phyloP scores from a whole-genome alignment of 2,888 invertebrate genomes.

The Empis livida region DNA sequence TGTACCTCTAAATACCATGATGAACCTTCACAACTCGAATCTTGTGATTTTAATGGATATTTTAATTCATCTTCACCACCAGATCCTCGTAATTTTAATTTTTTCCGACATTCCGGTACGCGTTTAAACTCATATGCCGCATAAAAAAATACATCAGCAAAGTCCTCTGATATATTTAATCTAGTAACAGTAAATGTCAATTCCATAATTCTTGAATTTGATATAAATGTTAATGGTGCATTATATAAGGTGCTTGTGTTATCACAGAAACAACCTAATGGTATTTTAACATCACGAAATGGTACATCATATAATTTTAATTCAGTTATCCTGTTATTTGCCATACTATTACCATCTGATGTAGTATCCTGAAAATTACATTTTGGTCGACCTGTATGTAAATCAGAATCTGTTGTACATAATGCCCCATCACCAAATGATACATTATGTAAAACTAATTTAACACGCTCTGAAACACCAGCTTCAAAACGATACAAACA shows the following conservation, averaged over 20 bases:
- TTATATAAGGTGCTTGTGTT: slow-evolving; percentile 46
- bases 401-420: slow-evolving; percentile 58
- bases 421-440: slow-evolving; percentile 53
- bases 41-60: slow-evolving; percentile 46
- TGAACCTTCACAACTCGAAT: slow-evolving; percentile 33
- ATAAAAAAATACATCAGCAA: slow-evolving; percentile 65
- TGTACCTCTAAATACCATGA: slow-evolving; percentile 72
- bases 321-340: slow-evolving; percentile 38
- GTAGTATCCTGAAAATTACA: slow-evolving; percentile 36
- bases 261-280: slow-evolving; percentile 69
- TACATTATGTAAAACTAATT: slow-evolving; percentile 54
- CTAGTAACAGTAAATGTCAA: slow-evolving; percentile 60
- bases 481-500: slow-evolving; percentile 68
- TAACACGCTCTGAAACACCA: slow-evolving; percentile 49
- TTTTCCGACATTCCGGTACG: slow-evolving; percentile 50
- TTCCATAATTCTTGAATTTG: slow-evolving; percentile 57
- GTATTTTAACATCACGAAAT: slow-evolving; percentile 52
- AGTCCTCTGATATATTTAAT: slow-evolving; percentile 68
- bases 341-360: slow-evolving; percentile 24
- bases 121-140: slow-evolving; percentile 55
- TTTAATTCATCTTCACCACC: slow-evolving; percentile 54
- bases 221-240: slow-evolving; percentile 49
- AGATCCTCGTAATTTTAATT: slow-evolving; percentile 47
- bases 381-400: slow-evolving; percentile 54
- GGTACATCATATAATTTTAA: slow-evolving; percentile 51